phyloP scores from a whole-genome alignment of 2,888 invertebrate species.

The Campoplex nolae region DNA sequence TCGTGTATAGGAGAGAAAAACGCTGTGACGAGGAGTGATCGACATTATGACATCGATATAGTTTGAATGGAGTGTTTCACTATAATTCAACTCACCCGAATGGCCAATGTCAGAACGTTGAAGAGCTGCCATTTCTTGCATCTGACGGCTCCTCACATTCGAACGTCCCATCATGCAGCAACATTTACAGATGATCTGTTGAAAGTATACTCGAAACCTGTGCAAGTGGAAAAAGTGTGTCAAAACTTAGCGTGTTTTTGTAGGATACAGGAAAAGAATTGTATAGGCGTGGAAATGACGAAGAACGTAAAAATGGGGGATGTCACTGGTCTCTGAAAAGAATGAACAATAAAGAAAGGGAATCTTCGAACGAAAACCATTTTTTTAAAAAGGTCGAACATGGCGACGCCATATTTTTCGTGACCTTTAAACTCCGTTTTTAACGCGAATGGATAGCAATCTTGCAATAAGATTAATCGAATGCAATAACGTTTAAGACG shows the following conservation, averaged over 20 bases:
- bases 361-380: neutral
- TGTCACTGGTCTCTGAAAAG: neutral
- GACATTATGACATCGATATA: constrained; percentile 2
- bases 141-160: constrained; percentile 85
- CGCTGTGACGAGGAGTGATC: neutral
- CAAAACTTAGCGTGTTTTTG: neutral
- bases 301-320: neutral
- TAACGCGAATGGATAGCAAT: neutral
- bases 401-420: neutral
- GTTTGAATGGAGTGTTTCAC: neutral
- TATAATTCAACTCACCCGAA: constrained; percentile 71
- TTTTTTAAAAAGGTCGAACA: neutral
- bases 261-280: neutral
- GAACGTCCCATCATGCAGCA: constrained; percentile 86
- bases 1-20: neutral
- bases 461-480: neutral
- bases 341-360: neutral
- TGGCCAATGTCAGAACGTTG: constrained; percentile 74
- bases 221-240: constrained; percentile 54
- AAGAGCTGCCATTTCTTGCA: constrained; percentile 74
- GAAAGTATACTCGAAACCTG: constrained; percentile 83
- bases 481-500: too few species aligned
- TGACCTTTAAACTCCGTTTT: neutral
- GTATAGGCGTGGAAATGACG: neutral
- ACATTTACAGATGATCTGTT: constrained; percentile 81